A percentile compares a stretch with the other conserved stretches of the same genome.
Evolutionary conservation across 2,113 vertebrate genomes (phyloP).

Genomic region (Mesembrinibis cayennensis): DNA sequence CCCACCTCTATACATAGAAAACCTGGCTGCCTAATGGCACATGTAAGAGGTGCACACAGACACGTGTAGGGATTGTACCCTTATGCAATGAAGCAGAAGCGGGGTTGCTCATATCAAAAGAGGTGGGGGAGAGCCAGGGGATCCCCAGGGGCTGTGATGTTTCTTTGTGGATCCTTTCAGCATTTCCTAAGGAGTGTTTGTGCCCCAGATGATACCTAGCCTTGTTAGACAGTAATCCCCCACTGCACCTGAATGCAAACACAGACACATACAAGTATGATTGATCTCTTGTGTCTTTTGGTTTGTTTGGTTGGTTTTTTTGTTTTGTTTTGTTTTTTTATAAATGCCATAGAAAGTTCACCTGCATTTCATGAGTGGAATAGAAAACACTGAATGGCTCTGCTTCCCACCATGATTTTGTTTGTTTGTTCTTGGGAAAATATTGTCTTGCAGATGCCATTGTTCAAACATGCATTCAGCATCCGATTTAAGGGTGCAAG

Average conservation of each 20-base stretch:
- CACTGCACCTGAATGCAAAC: background rate
- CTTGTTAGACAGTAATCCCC: background rate
- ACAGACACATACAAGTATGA: background rate
- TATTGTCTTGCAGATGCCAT: background rate
- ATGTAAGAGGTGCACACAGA: background rate
- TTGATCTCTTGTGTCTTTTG: background rate
- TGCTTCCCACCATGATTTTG: background rate
- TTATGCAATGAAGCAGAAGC: background rate
- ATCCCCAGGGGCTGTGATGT: background rate
- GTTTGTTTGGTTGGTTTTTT: background rate
- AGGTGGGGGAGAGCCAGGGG: background rate
- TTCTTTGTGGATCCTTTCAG: background rate
- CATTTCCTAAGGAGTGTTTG: background rate
- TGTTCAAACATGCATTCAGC: background rate
- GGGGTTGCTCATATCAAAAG: background rate
- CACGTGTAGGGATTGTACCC: background rate
- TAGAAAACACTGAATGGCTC: background rate
- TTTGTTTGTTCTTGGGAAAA: background rate
- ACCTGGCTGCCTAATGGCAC: background rate
- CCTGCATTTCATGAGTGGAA: background rate
- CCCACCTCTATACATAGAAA: background rate
- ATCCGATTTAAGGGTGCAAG: background rate
- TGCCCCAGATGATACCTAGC: background rate
- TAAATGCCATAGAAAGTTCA: slow-evolving; percentile 13
- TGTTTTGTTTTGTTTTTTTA: background rate